Conservation (phyloP, 2,797 vertebrate genomes). For the Cyprinella venusta region DNA sequence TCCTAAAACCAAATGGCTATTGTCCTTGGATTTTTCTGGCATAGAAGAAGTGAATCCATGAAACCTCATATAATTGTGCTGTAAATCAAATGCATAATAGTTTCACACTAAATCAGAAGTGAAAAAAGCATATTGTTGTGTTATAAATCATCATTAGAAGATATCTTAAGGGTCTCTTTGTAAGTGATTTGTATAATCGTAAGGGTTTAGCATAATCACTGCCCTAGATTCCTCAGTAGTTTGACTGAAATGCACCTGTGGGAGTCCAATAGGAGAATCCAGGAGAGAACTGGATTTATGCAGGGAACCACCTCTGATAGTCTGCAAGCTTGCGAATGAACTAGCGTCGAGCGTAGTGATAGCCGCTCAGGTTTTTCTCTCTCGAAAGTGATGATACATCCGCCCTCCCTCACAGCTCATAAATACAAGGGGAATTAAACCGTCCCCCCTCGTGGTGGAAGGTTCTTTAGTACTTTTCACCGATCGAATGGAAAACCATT, state of each 20-base stretch:
- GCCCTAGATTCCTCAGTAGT: slow-evolving; percentile 58
- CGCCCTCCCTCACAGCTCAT: slow-evolving; percentile 50
- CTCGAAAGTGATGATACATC: slow-evolving; percentile 43
- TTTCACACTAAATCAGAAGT: slow-evolving; percentile 33
- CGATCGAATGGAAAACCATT: slow-evolving; percentile 55
- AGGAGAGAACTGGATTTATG: slow-evolving; percentile 57
- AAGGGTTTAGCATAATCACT: slow-evolving; percentile 61
- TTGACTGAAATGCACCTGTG: slow-evolving; percentile 61
- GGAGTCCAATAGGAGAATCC: slow-evolving; percentile 56
- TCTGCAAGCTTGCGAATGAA: slow-evolving; percentile 29
- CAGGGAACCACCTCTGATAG: slow-evolving; percentile 33
- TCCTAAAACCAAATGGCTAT: neutral
- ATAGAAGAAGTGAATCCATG: slow-evolving; percentile 10
- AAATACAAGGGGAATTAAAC: slow-evolving; percentile 52
- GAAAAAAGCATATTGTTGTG: slow-evolving; percentile 13
- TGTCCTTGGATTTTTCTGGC: neutral
- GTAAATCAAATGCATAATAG: slow-evolving; percentile 29
- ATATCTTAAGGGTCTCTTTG: slow-evolving; percentile 42
- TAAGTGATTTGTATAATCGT: slow-evolving; percentile 47
- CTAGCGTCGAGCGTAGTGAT: neutral
- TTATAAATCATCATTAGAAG: slow-evolving; percentile 42
- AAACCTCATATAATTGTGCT: neutral
- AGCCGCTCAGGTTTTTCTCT: slow-evolving; percentile 17
- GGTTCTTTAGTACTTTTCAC: slow-evolving; percentile 50
- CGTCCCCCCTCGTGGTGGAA: slow-evolving; percentile 46